Conservation (phyloP, 2,888 invertebrate genomes). For the Caenorhabditis sp. region DNA sequence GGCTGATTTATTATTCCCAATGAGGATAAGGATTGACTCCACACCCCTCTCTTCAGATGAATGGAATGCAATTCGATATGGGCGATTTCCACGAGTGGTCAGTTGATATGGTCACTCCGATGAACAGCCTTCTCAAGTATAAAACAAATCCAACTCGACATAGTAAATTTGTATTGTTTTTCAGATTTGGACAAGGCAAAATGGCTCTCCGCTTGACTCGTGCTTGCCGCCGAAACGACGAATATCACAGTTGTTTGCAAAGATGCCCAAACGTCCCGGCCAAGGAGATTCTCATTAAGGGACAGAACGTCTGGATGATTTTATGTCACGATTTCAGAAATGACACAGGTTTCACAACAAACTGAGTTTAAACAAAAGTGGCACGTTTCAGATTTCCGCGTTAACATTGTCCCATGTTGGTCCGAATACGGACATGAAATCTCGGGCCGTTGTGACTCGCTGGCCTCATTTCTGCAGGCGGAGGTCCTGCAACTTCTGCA, state of each 20-base stretch:
- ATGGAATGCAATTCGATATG: conserved; percentile 71
- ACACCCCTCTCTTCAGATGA: conserved; percentile 63
- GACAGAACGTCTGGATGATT: conserved; percentile 70
- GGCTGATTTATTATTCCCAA: conserved; percentile 8
- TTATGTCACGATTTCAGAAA: conserved; percentile 68
- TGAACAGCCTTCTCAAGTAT: conserved; percentile 67
- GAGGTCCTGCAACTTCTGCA: conserved; percentile 69
- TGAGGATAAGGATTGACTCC: neutral
- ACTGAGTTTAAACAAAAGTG: too few relatives aligned
- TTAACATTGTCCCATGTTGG: conserved; percentile 63
- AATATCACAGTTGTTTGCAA: conserved; percentile 64
- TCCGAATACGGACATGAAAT: conserved; percentile 58
- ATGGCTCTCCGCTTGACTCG: conserved; percentile 51
- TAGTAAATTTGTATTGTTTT: too few relatives aligned
- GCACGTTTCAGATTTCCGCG: conserved; percentile 59
- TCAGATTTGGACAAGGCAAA: conserved; percentile 49
- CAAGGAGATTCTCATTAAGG: conserved; percentile 64
- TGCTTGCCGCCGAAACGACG: conserved; percentile 63
- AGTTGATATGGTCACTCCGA: conserved; percentile 71
- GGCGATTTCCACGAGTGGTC: conserved; percentile 68
- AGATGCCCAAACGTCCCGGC: conserved; percentile 65
- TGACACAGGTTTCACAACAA: conserved; percentile 60
- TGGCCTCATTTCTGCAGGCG: conserved; percentile 57
- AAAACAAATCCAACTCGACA: neutral
- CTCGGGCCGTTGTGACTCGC: conserved; percentile 45